A percentile compares a stretch with the other conserved stretches of the same genome.
phyloP scores from a whole-genome alignment of 2,113 vertebrate species.

The Labeo rohita region DNA sequence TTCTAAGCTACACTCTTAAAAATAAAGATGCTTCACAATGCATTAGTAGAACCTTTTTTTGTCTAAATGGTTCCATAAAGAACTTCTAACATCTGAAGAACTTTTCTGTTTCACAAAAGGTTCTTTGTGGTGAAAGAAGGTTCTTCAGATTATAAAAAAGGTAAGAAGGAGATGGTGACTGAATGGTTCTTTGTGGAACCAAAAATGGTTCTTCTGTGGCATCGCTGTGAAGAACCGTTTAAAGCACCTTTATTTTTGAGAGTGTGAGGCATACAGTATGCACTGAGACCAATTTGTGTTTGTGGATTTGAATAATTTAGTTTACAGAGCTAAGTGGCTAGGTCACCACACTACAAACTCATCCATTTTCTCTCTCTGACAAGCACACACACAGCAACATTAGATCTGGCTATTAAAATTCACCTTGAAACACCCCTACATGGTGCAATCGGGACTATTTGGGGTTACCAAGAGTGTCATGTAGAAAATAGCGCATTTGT shows the following conservation, averaged over 20 bases:
- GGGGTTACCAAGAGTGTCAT: conserved; percentile 40
- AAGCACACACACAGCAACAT: background rate
- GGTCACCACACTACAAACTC: conserved; percentile 22
- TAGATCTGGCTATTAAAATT: conserved; percentile 41
- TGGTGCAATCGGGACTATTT: conserved; percentile 11
- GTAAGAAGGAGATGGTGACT: no score
- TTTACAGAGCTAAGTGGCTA: conserved; percentile 41
- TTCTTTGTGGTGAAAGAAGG: no score
- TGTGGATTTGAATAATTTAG: conserved; percentile 37
- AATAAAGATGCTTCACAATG: no score
- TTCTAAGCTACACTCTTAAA: background rate
- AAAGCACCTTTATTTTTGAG: no score
- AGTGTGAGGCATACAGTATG: background rate
- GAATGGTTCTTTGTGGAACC: no score
- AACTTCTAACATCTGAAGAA: no score
- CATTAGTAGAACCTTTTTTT: no score
- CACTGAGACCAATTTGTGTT: conserved; percentile 32
- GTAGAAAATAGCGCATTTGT: conserved; percentile 21
- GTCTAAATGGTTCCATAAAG: no score
- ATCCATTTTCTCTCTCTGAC: background rate
- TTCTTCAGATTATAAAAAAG: no score
- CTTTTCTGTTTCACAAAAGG: no score
- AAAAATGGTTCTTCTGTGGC: no score
- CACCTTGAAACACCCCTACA: conserved; percentile 24
- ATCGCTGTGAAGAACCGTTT: no score